Percentiles rank a stretch among this genome's conserved stretches.
Conservation (phyloP, 2,113 vertebrate species). For the Ophiodon elongatus region DNA sequence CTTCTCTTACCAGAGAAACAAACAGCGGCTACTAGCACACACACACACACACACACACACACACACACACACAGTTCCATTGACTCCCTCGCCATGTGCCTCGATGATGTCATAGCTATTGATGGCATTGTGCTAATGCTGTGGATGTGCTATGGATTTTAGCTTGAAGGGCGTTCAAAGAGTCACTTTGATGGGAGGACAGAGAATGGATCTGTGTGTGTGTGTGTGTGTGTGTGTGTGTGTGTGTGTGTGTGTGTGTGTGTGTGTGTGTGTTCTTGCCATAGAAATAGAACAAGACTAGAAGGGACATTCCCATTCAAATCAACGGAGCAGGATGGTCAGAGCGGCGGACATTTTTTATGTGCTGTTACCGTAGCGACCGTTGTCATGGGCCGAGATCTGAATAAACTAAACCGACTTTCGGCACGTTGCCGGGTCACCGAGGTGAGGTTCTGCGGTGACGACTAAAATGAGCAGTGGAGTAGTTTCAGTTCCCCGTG, state of each 20-base stretch:
- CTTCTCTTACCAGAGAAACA: neutral
- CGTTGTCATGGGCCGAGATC: no score
- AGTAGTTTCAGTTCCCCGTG: no score
- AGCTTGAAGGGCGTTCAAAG: conserved; percentile 51
- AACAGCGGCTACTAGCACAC: no score
- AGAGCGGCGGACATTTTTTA: no score
- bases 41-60: conserved; percentile 1
- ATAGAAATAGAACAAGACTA: neutral
- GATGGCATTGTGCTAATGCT: conserved; percentile 42
- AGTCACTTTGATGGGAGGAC: conserved; percentile 38
- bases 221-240: conserved; percentile 26
- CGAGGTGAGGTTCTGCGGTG: no score
- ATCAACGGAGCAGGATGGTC: neutral
- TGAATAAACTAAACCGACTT: no score
- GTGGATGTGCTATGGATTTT: conserved; percentile 60
- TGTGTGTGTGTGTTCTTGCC: conserved; percentile 5
- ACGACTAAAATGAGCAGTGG: no score
- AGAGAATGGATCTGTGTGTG: conserved; percentile 1
- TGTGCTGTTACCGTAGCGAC: no score
- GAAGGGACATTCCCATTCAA: neutral
- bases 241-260: conserved; percentile 14
- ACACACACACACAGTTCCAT: neutral
- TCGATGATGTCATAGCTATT: conserved; percentile 32
- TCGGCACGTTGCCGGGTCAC: no score
- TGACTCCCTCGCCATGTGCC: conserved; percentile 16